Conservation (phyloP, 2,888 invertebrate genomes). For the Euplexia lucipara region DNA sequence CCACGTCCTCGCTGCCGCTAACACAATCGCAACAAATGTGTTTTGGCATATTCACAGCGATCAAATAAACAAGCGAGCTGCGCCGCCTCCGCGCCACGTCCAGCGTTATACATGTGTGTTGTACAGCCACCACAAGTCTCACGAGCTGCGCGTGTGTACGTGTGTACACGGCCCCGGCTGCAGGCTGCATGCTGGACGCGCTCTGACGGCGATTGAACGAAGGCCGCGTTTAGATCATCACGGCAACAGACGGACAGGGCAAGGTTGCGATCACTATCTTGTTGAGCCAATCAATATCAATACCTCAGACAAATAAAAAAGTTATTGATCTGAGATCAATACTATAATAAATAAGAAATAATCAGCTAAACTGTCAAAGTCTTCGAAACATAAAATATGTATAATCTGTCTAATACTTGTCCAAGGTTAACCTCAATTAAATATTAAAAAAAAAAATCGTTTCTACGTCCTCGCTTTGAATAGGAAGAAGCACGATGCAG, state of each 20-base stretch:
- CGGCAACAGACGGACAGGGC: not conserved
- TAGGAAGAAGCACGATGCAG: not conserved
- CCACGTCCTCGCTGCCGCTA: not conserved
- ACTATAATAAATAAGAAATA: no score
- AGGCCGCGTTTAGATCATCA: slow-evolving; percentile 25
- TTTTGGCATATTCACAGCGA: slow-evolving; percentile 2
- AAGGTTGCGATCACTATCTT: slow-evolving; percentile 6
- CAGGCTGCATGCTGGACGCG: not conserved
- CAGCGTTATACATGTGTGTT: not conserved
- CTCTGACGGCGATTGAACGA: not conserved
- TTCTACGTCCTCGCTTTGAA: not conserved
- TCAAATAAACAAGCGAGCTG: slow-evolving; percentile 8
- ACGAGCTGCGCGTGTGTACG: not conserved
- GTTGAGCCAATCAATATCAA: not conserved
- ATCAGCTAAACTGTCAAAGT: slow-evolving; percentile 12
- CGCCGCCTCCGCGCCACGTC: not conserved
- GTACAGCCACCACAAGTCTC: slow-evolving; percentile 4
- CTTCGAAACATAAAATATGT: slow-evolving; percentile 21
- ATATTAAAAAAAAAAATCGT: not conserved
- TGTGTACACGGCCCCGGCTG: not conserved
- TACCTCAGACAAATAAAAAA: no score
- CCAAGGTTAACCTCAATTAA: slow-evolving; percentile 38
- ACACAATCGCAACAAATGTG: slow-evolving; percentile 9
- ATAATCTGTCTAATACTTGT: slow-evolving; percentile 27
- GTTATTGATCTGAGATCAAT: no score